Base-by-base conservation (phyloP, 2,888 invertebrate genomes). In the Lottia scabra region DNA sequence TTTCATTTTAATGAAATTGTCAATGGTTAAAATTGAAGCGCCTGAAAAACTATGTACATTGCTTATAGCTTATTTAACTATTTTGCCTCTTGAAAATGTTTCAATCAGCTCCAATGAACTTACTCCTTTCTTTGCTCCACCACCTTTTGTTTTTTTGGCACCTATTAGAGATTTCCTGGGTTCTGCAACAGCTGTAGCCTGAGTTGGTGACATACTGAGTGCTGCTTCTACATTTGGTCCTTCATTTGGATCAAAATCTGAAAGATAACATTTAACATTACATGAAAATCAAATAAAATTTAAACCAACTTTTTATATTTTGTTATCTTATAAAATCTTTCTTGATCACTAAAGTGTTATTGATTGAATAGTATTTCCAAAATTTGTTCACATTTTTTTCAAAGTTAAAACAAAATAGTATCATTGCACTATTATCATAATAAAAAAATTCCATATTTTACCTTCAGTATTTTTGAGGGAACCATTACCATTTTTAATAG, bases 151-250 rank as follows among this genome's bases (percentile, higher is more conserved):
- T 90, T 94, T 95, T 76, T 94, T 91, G 48, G 91, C 91, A 2
- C 94, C 94, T 81, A 95, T 95, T 1, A 93, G 93, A 12, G 94
- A 91, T 86, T 94, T 94, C 77, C 93, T 90, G 4, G 89, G 86
- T 74, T 89, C 89, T 45, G 86, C 79, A 67, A 80, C 88, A 66
- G 86, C 84, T 23, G 79, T 77, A 0, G 86, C 88, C 74, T 88
- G 84, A 19, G 88, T 85, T 16, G 90, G 87, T 26, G 89, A 87
- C 68, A 88, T 85, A 78, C 87, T 88, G 10, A 91, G 83, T 62
- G 91, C 90, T 13, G 87, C 87, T 68, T 91, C 91, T 44, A 91
- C 91, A 83, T 88, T 91, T 4, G 91, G 91, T n/a, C 90, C 91
- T 70, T 80, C 83, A 63, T 76, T 76, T 15, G 81, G 78, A 74